A percentile compares a stretch with the other conserved stretches of the same genome.
Conservation (phyloP, 2,113 vertebrate genomes). For the Silurus asotus region DNA sequence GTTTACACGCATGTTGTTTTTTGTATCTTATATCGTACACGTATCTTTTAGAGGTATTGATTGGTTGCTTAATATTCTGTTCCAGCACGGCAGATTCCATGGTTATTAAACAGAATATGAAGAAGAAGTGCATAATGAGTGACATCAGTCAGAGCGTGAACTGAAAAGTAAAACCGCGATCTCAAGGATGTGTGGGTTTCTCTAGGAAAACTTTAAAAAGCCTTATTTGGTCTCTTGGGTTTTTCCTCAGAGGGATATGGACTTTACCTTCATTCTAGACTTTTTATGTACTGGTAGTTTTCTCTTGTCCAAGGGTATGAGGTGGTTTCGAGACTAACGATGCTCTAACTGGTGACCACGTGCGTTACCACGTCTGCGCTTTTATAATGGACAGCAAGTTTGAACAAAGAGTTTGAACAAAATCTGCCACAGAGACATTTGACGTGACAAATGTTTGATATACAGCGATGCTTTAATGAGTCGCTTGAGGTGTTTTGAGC, state of each 20-base stretch:
- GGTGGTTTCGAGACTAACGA: too few species aligned
- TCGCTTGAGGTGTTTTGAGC: too few species aligned
- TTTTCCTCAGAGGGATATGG: neutral
- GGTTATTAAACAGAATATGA: slow-evolving; percentile 38
- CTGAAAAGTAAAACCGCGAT: slow-evolving; percentile 17
- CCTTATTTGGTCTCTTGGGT: neutral
- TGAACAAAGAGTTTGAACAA: too few species aligned
- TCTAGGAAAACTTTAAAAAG: neutral
- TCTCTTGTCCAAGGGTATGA: neutral
- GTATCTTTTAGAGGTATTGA: neutral
- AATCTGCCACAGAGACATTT: too few species aligned
- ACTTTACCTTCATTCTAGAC: neutral
- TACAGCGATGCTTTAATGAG: too few species aligned
- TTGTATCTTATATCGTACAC: neutral
- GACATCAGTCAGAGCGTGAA: slow-evolving; percentile 28
- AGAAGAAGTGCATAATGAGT: slow-evolving; percentile 26
- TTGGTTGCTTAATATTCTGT: neutral
- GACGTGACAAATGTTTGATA: too few species aligned
- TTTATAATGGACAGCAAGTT: too few species aligned
- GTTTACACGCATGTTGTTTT: neutral
- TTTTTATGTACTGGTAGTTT: neutral
- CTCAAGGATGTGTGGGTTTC: slow-evolving; percentile 32
- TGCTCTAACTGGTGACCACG: too few species aligned
- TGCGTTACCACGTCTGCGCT: too few species aligned
- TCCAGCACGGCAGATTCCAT: neutral